Evolutionary conservation across 2,888 invertebrate genomes (phyloP), one percentile per base, ranked within the genome.

Genomic region (Leptinotarsa rubiginosa): DNA sequence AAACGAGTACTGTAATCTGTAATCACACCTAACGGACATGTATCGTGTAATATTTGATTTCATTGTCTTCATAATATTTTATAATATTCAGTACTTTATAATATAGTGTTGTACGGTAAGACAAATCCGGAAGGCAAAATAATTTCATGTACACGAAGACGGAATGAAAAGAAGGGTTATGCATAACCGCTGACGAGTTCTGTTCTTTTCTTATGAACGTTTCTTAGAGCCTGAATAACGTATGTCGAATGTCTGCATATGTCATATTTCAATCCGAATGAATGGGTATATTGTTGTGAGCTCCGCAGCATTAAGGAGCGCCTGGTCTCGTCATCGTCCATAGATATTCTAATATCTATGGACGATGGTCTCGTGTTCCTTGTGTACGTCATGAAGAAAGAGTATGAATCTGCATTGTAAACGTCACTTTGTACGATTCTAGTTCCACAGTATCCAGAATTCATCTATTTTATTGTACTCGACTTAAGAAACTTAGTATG

Each of bases 371-470:
- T 76, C 73, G 59, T 76, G 78, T 76, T 71, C 50, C 69, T 69
- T 56, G 54, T 56, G 70, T 74, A 73, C 70, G 74, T 65, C 75
- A 68, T 62, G 74, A 70, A 52, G 66, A 65, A 69, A 67, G 65
- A 71, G 76, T 72, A 74, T 75, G 74, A 70, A 52, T 54, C 71
- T 65, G 71, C 59, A 77, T 77, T 77, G 77, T 77, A 72, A 73
- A 77, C 75, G 75, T 77, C 75, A 69, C 54, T 56, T 72, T 50
- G 65, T 50, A 72, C 75, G 59, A 59, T 68, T 18, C 70, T 47
- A 65, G 56, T 67, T 68, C 54, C 65, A 71, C 68, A 56, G 59
- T 20, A 74, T 47, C 72, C 20, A 72, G 69, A 66, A 74, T 72
- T 69, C 72, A 70, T 67, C 25, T 62, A 72, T 49, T 75, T 72